Conservation (phyloP, 2,113 vertebrate species). For the Aptenodytes patagonicus region DNA sequence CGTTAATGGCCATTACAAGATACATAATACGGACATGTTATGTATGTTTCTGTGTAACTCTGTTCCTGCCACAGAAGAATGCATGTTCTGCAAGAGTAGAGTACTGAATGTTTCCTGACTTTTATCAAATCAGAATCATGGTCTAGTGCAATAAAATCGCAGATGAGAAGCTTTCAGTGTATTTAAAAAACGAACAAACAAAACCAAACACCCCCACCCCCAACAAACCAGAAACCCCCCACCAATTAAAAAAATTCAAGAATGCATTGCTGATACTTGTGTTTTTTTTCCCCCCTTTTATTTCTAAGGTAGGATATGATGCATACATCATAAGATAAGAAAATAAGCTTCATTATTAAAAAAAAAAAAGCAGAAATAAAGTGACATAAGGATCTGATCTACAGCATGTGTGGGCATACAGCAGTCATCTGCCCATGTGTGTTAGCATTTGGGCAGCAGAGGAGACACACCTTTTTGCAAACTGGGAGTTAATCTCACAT, state of each 20-base stretch:
- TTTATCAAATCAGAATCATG: background rate
- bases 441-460: too few relatives aligned
- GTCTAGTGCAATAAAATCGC: background rate
- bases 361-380: background rate
- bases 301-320: background rate
- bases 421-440: accelerated
- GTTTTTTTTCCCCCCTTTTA: background rate
- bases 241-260: background rate
- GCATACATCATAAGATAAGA: background rate
- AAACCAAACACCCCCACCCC: too few relatives aligned
- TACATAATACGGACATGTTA: accelerated
- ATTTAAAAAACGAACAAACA: too few relatives aligned
- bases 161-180: background rate
- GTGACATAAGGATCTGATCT: background rate
- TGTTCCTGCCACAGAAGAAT: background rate
- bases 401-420: accelerated
- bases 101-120: background rate
- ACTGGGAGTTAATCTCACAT: background rate
- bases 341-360: background rate
- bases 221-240: too few relatives aligned
- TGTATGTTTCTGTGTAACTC: background rate
- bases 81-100: background rate
- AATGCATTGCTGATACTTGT: background rate
- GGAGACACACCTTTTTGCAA: background rate
- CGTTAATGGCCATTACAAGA: too few relatives aligned